Conservation (phyloP, 2,888 invertebrate species). For the Ptychoptera albimana region DNA sequence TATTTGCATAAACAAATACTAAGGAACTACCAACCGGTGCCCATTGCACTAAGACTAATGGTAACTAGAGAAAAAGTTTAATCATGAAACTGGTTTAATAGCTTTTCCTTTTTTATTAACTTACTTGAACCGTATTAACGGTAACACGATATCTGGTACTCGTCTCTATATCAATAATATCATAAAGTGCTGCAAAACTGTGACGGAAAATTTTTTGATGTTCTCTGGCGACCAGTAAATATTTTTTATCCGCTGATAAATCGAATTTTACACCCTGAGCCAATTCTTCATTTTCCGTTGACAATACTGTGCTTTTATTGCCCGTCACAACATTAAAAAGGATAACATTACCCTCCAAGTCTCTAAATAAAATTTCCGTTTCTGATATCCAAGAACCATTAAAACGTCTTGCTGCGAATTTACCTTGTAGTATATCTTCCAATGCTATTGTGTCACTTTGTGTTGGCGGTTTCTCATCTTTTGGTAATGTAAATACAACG, state of each 20-base stretch:
- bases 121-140: conserved; percentile 16
- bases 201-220: conserved; percentile 60
- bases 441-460: conserved; percentile 33
- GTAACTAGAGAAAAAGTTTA: conserved; percentile 19
- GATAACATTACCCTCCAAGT: conserved; percentile 17
- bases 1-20: conserved; percentile 55
- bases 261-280: conserved; percentile 34
- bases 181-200: conserved; percentile 60
- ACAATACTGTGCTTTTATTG: conserved; percentile 14
- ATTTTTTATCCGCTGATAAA: conserved; percentile 48
- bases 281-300: conserved; percentile 16
- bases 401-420: conserved; percentile 47
- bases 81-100: not conserved
- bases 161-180: conserved; percentile 44
- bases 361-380: conserved; percentile 45
- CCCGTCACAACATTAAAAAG: conserved; percentile 16
- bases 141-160: conserved; percentile 28
- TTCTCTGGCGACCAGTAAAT: conserved; percentile 42
- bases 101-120: not conserved
- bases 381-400: conserved; percentile 71
- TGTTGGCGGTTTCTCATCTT: conserved; percentile 15
- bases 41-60: conserved; percentile 56
- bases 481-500: not conserved
- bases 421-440: conserved; percentile 55
- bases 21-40: conserved; percentile 54